Evolutionary conservation across 2,797 vertebrate genomes (phyloP), one percentile per base, ranked within the genome.

Genomic region (Stomatorhinus walkeri): DNA sequence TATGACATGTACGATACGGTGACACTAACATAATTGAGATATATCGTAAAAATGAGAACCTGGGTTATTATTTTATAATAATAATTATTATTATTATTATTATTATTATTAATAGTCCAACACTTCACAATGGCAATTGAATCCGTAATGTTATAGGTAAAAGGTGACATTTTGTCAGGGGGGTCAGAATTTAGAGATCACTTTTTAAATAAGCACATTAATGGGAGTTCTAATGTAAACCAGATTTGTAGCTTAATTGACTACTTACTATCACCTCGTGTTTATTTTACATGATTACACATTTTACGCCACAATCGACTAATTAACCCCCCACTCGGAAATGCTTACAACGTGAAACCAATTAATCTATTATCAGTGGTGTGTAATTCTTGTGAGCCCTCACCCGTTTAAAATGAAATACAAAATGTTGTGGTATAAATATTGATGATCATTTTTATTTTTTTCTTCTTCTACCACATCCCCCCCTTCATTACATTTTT

Each of bases 401-500:
- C 36, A 16, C 32, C 32, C 12, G 32, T 40, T 36, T 76, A 76
- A 40, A 32, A 68, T 32, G 28, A 68, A 72, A 72, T 72, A 36
- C 9, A 36, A 14, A 36, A 76, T 40, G 28, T 22, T 64, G 22
- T 64, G 59, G 22, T 28, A 76, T 14, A 6, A 16, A 24, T 76
- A 32, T 72, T 76, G n/a, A n/a, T n/a, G n/a, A n/a, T n/a, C n/a
- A n/a, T n/a, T n/a, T 36, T 85, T 32, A 28, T 43, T 22, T 3
- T 72, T 83, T n/a, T n/a, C n/a, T 48, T 16, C n/a, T 83, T 83
- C 19, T 48, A 36, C 19, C 79, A 83, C 79, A 28, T 14, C n/a
- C 28, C 8, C 28, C 79, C 16, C 81, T 43, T 48, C 59, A 28
- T 48, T 14, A 85, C 49, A 16, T 59, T n/a, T 90, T 92, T 91